Conservation (phyloP, 1,140 invertebrate species). For the Ridgeia piscesae region DNA sequence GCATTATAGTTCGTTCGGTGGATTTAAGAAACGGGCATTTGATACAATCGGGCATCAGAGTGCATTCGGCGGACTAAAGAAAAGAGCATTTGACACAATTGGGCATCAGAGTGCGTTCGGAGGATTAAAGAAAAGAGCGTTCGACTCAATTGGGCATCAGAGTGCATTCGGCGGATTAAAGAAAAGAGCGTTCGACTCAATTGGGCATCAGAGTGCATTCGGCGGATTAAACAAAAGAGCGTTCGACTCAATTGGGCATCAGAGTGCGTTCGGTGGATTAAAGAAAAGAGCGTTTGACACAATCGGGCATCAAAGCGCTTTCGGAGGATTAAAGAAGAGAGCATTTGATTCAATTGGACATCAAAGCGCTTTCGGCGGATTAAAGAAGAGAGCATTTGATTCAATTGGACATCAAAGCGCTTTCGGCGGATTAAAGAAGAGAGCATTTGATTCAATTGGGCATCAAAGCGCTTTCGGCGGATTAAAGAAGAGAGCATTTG, state of each 20-base stretch:
- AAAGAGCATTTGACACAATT: too few species aligned
- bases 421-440: constrained; percentile 24
- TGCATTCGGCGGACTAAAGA: too few species aligned
- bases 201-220: constrained; percentile 15
- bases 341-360: constrained; percentile 17
- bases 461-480: constrained; percentile 20
- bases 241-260: constrained; percentile 21
- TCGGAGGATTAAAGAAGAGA: constrained; percentile 24
- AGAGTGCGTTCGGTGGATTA: constrained; percentile 20
- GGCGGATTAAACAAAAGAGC: constrained; percentile 20
- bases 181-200: constrained; percentile 9
- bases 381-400: constrained; percentile 26
- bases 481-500: constrained; percentile 25
- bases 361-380: constrained; percentile 22
- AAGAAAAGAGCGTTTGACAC: constrained; percentile 26
- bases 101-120: too few species aligned
- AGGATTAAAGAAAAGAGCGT: background rate
- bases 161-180: constrained; percentile 16
- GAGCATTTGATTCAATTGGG: constrained; percentile 21
- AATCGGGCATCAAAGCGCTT: constrained; percentile 28
- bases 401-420: constrained; percentile 17
- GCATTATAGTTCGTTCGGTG: background rate
- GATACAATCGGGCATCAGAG: too few species aligned
- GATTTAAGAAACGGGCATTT: constrained; percentile 11
- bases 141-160: constrained; percentile 21